Evolutionary conservation across 2,113 vertebrate genomes (phyloP), one percentile per base, ranked within the genome.

Genomic region (Herpailurus yagouaroundi): DNA sequence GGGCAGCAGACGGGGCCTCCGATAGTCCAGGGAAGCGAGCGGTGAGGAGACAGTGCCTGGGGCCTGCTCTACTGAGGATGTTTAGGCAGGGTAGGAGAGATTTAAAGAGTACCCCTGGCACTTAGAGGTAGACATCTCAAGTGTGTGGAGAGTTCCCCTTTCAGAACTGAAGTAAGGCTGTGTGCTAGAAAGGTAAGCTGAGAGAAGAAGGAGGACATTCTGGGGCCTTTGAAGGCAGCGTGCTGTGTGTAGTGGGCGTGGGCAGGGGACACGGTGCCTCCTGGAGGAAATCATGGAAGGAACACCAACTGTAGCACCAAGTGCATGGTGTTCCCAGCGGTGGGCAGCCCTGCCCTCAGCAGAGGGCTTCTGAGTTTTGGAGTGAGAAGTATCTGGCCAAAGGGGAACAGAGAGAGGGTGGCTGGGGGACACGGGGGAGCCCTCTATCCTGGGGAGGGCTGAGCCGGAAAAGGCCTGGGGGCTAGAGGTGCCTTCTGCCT

Each of bases 31-130:
- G 86, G 7, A 52, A 10, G 6, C 5, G 15, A 48, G 50, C 57
- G 64, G 52, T 0, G 6, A 80, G 41, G 57, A 76, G 11, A 23
- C 0, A 1, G 4, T 0, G 1, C 18, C 23, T 19, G 23, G 38
- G 38, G 16, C n/a, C 33, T 41, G 55, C 63, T 63, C 31, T 23
- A 3, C 1, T 1, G 41, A 94, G 76, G 27, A 23, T 73, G 57
- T 57, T 63, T 52, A 45, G 29, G 16, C 23, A 60, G 86, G 29
- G 13, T 7, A 5, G 7, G 6, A 74, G 77, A 64, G 36, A 81
- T 27, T 38, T 55, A 48, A 73, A 60, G 89, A 50, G 50, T 27
- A 77, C 27, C 77, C 64, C 92, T 52, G 57, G 36, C 50, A 45
- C 3, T 1, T 84, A 21, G 5, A 63, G 9, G 63, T 57, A 29